Evolutionary conservation across 2,113 vertebrate genomes (phyloP).

Genomic region (Motacilla alba): DNA sequence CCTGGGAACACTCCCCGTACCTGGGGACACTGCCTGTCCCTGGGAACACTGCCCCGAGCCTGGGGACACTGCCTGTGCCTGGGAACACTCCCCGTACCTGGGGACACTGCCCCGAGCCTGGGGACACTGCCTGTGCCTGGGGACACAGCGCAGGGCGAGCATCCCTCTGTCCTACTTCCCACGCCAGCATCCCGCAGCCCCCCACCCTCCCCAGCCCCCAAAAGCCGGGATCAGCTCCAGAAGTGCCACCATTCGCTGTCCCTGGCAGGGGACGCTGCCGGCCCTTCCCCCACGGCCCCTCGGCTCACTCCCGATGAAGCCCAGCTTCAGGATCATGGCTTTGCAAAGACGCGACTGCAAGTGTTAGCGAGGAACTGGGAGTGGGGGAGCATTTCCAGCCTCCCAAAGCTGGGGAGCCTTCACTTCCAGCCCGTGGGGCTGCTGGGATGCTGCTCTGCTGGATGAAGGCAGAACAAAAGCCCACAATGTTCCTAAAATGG

Average conservation of each 20-base stretch:
- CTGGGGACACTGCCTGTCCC: too few species aligned
- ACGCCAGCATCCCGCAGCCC: neutral
- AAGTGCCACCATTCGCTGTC: neutral
- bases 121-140: neutral
- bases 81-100: rapidly evolving
- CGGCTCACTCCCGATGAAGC: neutral
- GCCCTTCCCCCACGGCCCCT: neutral
- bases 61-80: neutral
- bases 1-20: too few species aligned
- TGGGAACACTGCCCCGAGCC: rapidly evolving
- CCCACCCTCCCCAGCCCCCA: neutral
- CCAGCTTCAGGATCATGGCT: neutral
- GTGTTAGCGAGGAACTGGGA: neutral
- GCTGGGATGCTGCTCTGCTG: neutral
- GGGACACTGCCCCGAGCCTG: neutral
- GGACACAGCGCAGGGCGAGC: neutral
- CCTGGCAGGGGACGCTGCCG: neutral
- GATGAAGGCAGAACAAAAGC: neutral
- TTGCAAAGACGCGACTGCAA: neutral
- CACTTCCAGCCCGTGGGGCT: neutral
- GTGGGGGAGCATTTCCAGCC: neutral
- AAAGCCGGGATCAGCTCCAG: neutral
- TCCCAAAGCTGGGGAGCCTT: rapidly evolving
- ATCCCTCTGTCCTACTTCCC: neutral
- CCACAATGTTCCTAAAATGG: neutral